Evolutionary conservation across 1,140 invertebrate genomes (phyloP), one percentile per base, ranked within the genome.

Genomic region (Halesus radiatus): DNA sequence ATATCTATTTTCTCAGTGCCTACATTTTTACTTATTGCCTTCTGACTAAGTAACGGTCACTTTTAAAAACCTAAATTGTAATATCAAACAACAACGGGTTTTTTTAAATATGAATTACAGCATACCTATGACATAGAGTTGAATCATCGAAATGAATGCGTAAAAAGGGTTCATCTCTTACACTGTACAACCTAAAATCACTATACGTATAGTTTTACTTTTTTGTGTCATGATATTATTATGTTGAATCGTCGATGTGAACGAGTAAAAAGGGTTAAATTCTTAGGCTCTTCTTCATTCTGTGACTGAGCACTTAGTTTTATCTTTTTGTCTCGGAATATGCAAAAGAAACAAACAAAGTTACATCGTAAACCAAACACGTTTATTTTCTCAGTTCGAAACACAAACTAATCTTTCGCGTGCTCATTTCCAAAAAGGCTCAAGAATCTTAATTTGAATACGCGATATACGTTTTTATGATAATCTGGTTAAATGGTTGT

Each of bases 341-440:
- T 45, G 37, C 10, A 13, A 45, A 45, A 45, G 8, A 45, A 45
- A 45, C n/a, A 56, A 60, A 60, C 56, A 18, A 56, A 56, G 56
- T 60, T 20, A 60, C 56, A n/a, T 60, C 23, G 18, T 60, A 15
- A 18, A 18, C 16, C 16, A 23, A 22, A 60, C 56, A 18, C 18
- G 56, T 22, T 60, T 20, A 60, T 60, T 23, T 60, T 60, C 13
- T 60, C 56, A 18, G 56, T 18, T 60, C 56, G 56, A 60, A 60
- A 60, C 23, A 20, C 56, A 60, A 60, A 60, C 5, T 60, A 60
- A 60, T 60, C 56, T 20, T 18, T 60, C 6, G 6, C 18, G 56
- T 60, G 7, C n/a, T 8, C 56, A 23, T 13, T 60, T 18, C 18
- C 56, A 23, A 60, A 60, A 60, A 13, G 7, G 10, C 56, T 13